Evolutionary conservation across 2,797 vertebrate species (phyloP), one percentile per base, ranked within the genome.

Genomic region (Mus caroli): DNA sequence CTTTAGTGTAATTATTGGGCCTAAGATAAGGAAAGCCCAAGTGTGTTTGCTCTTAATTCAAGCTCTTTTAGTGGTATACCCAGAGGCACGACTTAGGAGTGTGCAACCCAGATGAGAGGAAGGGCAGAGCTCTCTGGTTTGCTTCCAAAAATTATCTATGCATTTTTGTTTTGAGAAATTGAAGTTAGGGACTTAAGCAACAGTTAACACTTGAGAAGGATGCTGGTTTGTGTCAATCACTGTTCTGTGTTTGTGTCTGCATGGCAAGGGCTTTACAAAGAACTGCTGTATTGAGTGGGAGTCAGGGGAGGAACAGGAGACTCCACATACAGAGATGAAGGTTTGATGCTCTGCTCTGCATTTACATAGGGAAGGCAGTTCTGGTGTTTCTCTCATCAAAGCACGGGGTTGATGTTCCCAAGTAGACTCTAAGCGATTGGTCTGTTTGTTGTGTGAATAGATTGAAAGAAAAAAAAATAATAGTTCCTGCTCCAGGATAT

Each of bases 41-140:
- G 92, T 0, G 10, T 89, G 92, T 60, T 95, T 96, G 93, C 91
- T 94, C 96, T 95, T 96, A 97, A 97, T 95, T 94, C 97, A 95
- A 97, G 20, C 58, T 95, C 77, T 91, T 97, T 97, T 95, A 20
- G 54, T 90, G 58, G 58, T 56, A 37, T 91, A 88, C 93, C 92
- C 94, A 92, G 96, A 94, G 96, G 90, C 94, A 91, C 69, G 76
- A 71, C 76, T 96, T 75, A 83, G 24, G 86, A 86, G 93, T 91
- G 94, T 96, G 92, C 87, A 94, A 90, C 83, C 87, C 95, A 97
- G 89, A 97, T 97, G 97, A 97, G 79, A 92, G 67, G 90, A 93
- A 90, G 60, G 83, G 92, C 73, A 86, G 95, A 75, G 56, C 46
- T 28, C 34, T 95, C 43, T 85, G 79, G 26, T 91, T 82, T 80